phyloP scores from a whole-genome alignment of 2,797 vertebrate genomes.

The Brotogeris chrysoptera region DNA sequence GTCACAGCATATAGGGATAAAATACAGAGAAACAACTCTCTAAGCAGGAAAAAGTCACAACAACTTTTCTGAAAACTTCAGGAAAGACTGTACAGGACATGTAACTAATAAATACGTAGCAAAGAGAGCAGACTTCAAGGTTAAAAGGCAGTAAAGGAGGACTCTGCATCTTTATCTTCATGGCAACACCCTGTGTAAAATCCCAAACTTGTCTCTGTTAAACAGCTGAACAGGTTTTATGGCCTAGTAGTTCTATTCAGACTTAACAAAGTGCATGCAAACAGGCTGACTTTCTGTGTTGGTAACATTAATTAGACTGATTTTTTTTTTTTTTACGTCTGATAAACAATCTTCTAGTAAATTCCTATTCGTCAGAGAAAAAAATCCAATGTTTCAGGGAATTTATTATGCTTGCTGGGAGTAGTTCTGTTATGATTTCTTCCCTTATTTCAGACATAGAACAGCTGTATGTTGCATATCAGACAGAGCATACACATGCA shows the following conservation, averaged over 20 bases:
- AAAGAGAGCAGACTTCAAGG: neutral
- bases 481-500: constrained; percentile 11
- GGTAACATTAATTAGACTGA: neutral
- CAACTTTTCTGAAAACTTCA: neutral
- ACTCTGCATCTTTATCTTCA: neutral
- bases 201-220: neutral
- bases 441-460: constrained; percentile 47
- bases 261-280: neutral
- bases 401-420: constrained; percentile 31
- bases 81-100: neutral
- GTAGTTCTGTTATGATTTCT: constrained; percentile 32
- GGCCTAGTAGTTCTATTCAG: neutral
- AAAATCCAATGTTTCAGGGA: neutral
- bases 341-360: constrained; percentile 16
- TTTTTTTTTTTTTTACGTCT: neutral
- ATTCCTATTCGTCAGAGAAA: neutral
- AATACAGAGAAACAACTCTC: neutral
- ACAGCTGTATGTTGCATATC: neutral
- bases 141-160: neutral
- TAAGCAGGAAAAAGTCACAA: neutral
- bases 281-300: neutral
- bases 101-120: neutral
- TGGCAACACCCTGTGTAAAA: neutral
- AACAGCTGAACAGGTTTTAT: neutral
- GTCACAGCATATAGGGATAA: neutral